Base-by-base conservation (phyloP, 2,888 invertebrate species). In the Ophioninae sp. region DNA sequence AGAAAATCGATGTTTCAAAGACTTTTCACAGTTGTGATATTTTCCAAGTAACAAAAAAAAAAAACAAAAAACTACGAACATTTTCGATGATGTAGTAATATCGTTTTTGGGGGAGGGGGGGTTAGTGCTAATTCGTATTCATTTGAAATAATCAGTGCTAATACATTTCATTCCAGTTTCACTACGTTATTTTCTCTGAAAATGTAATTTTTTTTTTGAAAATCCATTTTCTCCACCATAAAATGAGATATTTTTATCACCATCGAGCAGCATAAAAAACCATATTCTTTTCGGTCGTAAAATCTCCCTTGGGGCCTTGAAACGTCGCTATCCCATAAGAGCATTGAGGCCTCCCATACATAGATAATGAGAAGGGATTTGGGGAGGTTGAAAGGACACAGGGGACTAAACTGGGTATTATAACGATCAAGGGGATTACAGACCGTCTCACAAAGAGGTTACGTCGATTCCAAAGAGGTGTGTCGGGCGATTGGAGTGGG, bases 391-490 rank as follows among this genome's bases (percentile, higher is more conserved):
- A 69, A 67, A 67, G 73, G 78, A 72, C 59, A 39, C 61, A 59
- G 64, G 56, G 41, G 61, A 74, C 20, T 17, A 56, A 75, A 61
- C 69, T 44, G 65, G 75, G 67, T 81, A 74, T 79, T 70, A 79
- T 57, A 76, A 80, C 78, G 81, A 84, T 84, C 75, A 81, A 81
- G 83, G 81, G 78, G 83, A 84, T 84, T 81, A 84, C 69, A 81
- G 83, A 75, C 75, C 75, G 57, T 59, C 67, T 41, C 57, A 81
- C 83, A 84, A 84, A 81, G 81, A 81, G 78, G 78, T 84, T 78
- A 81, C 57, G 79, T 62, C 75, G 74, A 82, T 79, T 79, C 69
- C 70, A 72, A 84, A 81, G 83, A 78, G 81, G 70, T 70, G 64
- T 72, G 65, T 61, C 21, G 41, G 61, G 64, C 57, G 61, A 39